A percentile compares a stretch with the other conserved stretches of the same genome.
phyloP scores from a whole-genome alignment of 2,113 vertebrate genomes.

The Neoarius graeffei region DNA sequence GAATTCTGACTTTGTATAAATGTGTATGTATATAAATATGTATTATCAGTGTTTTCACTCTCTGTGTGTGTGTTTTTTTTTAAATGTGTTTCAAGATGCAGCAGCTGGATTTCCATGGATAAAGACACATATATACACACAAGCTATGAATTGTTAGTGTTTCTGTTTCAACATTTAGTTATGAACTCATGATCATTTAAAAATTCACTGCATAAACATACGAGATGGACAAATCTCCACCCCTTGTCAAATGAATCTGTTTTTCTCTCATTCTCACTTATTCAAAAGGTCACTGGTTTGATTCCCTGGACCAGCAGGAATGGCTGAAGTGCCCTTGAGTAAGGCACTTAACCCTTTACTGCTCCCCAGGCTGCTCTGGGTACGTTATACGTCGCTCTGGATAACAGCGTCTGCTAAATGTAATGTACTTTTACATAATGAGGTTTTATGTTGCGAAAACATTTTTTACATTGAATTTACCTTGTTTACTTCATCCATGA shows the following conservation, averaged over 20 bases:
- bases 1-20: slow-evolving; percentile 76
- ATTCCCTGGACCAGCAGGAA: too few relatives aligned
- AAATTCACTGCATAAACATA: slow-evolving; percentile 5
- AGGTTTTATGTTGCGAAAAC: not conserved
- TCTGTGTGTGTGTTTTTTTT: slow-evolving; percentile 23
- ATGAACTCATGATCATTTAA: not conserved
- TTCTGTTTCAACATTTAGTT: not conserved
- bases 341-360: too few relatives aligned
- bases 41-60: slow-evolving; percentile 68
- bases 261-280: not conserved
- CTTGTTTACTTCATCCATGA: not conserved
- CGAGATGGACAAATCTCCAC: not conserved
- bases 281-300: not conserved
- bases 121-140: not conserved
- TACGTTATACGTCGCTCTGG: too few relatives aligned
- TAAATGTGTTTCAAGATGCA: not conserved
- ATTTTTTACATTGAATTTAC: not conserved
- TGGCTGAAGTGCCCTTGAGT: too few relatives aligned
- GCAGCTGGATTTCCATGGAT: not conserved
- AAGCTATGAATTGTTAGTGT: not conserved
- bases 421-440: not conserved
- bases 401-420: too few relatives aligned
- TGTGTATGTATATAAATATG: slow-evolving; percentile 77
- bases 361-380: too few relatives aligned
- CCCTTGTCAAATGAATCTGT: not conserved